These are phyloP conservation scores for Nettapus auritus DNA, from an alignment of 2,113 vertebrate genomes.

Conservation along the genomic window DNA sequence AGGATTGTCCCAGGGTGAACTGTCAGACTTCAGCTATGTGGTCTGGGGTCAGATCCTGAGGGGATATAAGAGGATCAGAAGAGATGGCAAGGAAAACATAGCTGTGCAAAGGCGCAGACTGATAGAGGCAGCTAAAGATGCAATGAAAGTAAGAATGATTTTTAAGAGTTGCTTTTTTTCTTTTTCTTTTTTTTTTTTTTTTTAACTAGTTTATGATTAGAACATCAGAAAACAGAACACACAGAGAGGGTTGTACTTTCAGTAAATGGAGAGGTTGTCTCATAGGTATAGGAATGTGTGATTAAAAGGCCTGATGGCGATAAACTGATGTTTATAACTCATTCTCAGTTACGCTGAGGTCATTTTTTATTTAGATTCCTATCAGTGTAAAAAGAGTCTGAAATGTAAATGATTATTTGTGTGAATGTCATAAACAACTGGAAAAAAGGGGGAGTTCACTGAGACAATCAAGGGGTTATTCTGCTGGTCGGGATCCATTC, in stretches of 20 bases:
- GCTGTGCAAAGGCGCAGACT: constrained; percentile 21
- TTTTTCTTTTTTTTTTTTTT: not conserved
- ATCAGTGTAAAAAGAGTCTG: not conserved
- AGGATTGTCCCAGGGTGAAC: constrained; percentile 24
- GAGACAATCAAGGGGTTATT: not conserved
- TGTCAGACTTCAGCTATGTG: not conserved
- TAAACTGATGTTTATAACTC: not conserved
- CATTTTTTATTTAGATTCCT: not conserved
- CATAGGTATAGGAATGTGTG: not conserved
- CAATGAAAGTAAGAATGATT: not conserved
- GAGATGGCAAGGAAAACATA: constrained; percentile 23
- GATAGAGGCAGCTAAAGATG: not conserved
- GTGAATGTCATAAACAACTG: not conserved
- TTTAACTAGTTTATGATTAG: not conserved
- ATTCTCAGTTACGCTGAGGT: not conserved
- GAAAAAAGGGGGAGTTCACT: not conserved
- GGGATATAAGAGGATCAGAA: constrained; percentile 2
- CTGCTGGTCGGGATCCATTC: not conserved
- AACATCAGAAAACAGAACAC: not conserved
- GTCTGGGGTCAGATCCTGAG: constrained; percentile 49
- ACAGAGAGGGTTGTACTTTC: not conserved
- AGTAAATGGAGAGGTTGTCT: not conserved
- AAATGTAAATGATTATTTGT: not conserved
- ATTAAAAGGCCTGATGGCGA: not conserved
- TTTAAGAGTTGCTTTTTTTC: not conserved